Conservation (phyloP, 92 coral and sea anemone genomes). For the Heliopora coerulea region DNA sequence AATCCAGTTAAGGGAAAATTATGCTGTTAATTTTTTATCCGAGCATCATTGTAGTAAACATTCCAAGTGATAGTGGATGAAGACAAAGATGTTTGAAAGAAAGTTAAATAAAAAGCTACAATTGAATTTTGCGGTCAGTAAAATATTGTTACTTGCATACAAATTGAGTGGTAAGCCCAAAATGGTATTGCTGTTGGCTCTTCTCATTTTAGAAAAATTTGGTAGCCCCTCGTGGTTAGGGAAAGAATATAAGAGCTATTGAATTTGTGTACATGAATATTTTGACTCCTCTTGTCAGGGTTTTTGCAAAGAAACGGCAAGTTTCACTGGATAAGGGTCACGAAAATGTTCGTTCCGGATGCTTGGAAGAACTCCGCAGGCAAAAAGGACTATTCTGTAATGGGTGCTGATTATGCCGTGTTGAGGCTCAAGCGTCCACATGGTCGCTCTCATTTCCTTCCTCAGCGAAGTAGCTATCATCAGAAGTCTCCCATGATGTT, state of each 20-base stretch:
- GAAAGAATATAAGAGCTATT: no score
- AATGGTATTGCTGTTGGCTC: not conserved
- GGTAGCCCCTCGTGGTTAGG: no score
- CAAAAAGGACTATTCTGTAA: not conserved
- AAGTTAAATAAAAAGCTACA: not conserved
- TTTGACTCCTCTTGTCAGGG: constrained; percentile 61
- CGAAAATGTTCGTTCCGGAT: constrained; percentile 56
- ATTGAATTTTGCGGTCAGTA: not conserved
- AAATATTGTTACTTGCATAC: not conserved
- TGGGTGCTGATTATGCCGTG: constrained; percentile 71
- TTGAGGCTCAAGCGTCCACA: constrained; percentile 63
- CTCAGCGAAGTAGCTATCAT: constrained; percentile 52
- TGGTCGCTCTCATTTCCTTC: constrained; percentile 61
- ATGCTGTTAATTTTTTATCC: no score
- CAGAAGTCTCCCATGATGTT: constrained; percentile 68
- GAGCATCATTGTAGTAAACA: no score
- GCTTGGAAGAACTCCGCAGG: constrained; percentile 55
- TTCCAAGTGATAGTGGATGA: no score
- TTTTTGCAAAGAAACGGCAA: constrained; percentile 58
- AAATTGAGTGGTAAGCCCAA: not conserved
- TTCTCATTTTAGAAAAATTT: no score
- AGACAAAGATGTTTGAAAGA: no score
- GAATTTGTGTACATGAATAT: no score
- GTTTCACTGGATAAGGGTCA: constrained; percentile 71
- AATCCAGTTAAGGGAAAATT: no score